Conservation (phyloP, 2,797 vertebrate species). For the Mareca penelope region DNA sequence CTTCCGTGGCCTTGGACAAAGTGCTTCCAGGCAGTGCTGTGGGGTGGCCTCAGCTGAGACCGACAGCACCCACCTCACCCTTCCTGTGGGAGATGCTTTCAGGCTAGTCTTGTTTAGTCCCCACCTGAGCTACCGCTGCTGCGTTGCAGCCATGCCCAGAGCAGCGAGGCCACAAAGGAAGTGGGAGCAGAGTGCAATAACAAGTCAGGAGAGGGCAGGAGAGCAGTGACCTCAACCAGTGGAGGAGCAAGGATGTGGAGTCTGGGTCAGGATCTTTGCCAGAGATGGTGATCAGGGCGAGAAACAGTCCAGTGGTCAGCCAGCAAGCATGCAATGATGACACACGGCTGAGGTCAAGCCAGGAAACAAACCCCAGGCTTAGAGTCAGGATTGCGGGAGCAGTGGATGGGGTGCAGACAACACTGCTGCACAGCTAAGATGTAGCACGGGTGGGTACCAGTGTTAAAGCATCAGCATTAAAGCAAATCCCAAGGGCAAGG, state of each 20-base stretch:
- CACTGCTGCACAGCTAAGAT: background rate
- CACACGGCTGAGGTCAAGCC: background rate
- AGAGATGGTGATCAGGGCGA: background rate
- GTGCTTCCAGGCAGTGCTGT: background rate
- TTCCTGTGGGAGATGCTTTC: background rate
- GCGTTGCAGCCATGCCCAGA: background rate
- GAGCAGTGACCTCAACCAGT: background rate
- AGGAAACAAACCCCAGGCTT: background rate
- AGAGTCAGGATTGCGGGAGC: background rate
- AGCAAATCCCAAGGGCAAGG: background rate
- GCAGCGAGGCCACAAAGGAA: accelerated
- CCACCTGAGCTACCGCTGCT: background rate
- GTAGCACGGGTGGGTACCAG: background rate
- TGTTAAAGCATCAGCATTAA: background rate
- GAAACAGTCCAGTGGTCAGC: background rate
- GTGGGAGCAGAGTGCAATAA: background rate
- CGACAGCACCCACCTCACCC: accelerated
- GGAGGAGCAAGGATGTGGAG: background rate
- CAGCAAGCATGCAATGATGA: background rate
- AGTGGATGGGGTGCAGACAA: background rate
- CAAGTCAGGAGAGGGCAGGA: background rate
- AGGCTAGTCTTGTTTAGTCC: background rate
- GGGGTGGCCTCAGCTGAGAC: background rate
- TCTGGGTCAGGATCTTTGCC: background rate
- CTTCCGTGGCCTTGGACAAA: background rate